Percentiles rank a stretch among this genome's conserved stretches.
These are phyloP conservation scores for Cephalopterus ornatus DNA, from an alignment of 2,113 vertebrate species.

Conservation along the genomic window DNA sequence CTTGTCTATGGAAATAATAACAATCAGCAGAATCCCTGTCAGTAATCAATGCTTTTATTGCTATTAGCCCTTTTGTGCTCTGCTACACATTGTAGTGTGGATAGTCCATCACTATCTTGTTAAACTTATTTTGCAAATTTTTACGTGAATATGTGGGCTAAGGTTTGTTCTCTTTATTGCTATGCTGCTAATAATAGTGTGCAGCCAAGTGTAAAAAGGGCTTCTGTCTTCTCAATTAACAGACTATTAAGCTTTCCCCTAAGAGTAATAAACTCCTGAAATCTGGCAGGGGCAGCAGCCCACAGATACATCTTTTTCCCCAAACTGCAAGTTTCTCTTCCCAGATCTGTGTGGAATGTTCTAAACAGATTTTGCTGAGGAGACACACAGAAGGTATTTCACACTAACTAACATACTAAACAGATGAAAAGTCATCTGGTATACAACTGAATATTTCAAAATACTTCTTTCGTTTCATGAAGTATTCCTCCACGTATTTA, in stretches of 20 bases:
- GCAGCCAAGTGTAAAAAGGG: conserved; percentile 61
- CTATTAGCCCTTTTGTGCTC: background rate
- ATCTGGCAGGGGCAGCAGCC: conserved; percentile 41
- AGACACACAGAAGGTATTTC: background rate
- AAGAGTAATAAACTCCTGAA: conserved; percentile 66
- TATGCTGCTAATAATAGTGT: conserved; percentile 42
- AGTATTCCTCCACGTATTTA: background rate
- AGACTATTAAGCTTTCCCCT: conserved; percentile 61
- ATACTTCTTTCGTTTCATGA: background rate
- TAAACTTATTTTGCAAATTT: conserved; percentile 54
- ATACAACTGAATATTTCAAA: background rate
- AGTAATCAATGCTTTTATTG: background rate
- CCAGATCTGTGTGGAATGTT: background rate
- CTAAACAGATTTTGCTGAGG: background rate
- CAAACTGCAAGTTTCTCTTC: background rate
- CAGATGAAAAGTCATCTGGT: background rate
- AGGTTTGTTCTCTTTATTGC: conserved; percentile 62
- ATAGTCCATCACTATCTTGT: conserved; percentile 32
- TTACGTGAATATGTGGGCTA: conserved; percentile 38
- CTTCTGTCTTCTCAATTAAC: conserved; percentile 70
- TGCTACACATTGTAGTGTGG: background rate
- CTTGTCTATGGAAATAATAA: background rate
- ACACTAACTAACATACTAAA: background rate
- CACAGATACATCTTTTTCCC: background rate
- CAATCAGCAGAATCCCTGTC: background rate